phyloP scores from a whole-genome alignment of 2,888 invertebrate genomes.

The Drosophila pseudotalamancana region DNA sequence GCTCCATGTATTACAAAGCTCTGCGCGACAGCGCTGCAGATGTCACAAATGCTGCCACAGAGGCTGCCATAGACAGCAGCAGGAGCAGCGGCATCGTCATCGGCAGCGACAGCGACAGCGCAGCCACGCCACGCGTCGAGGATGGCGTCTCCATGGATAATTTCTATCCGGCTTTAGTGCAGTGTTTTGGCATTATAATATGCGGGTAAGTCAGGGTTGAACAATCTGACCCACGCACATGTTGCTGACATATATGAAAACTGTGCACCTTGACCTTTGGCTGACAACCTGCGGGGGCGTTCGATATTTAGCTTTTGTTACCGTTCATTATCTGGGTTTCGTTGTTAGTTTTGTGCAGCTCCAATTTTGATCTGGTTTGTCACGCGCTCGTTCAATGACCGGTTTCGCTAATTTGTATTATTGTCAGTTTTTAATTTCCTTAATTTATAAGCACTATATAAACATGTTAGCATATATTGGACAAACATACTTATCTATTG shows the following conservation, averaged over 20 bases:
- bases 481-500: too few relatives aligned
- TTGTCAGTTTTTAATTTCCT: conserved; percentile 18
- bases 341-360: neutral
- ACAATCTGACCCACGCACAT: neutral
- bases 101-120: conserved; percentile 22
- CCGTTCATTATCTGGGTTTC: conserved; percentile 21
- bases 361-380: conserved; percentile 25
- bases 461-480: too few relatives aligned
- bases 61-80: conserved; percentile 24
- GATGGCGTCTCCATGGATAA: conserved; percentile 87
- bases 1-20: conserved; percentile 74
- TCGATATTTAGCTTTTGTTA: neutral
- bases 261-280: conserved; percentile 16
- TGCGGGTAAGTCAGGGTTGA: conserved; percentile 90
- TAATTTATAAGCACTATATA: conserved; percentile 1
- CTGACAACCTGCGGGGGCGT: conserved; percentile 6
- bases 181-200: conserved; percentile 95
- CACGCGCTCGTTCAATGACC: conserved; percentile 49
- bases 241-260: neutral
- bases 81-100: neutral
- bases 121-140: conserved; percentile 47
- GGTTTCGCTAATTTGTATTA: conserved; percentile 21
- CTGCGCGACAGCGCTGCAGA: conserved; percentile 42
- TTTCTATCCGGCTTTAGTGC: conserved; percentile 94
- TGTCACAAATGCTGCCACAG: conserved; percentile 10